A percentile compares a stretch with the other conserved stretches of the same genome.
Conservation (phyloP, 2,888 invertebrate genomes). For the Melanotus villosus region DNA sequence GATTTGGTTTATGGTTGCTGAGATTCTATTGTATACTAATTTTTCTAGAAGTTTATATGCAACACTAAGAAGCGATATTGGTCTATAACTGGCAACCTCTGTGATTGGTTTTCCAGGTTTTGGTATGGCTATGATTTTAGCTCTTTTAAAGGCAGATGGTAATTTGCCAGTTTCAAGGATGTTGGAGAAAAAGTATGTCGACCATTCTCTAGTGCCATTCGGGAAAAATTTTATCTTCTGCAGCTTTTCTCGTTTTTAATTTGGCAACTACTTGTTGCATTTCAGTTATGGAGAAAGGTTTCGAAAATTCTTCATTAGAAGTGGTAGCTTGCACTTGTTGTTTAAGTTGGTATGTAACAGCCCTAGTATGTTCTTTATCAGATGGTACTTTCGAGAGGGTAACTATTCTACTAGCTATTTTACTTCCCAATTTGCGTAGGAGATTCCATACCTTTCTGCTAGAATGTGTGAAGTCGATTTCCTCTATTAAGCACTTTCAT, state of each 20-base stretch:
- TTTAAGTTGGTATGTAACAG: no score
- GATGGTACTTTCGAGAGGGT: no score
- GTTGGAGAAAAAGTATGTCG: neutral
- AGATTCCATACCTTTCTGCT: no score
- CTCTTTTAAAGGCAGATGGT: neutral
- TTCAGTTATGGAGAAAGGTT: neutral
- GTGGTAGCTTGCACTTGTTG: neutral
- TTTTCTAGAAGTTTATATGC: constrained; percentile 17
- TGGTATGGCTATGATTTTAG: constrained; percentile 30
- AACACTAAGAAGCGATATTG: neutral
- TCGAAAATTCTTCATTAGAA: neutral
- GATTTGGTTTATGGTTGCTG: constrained; percentile 13
- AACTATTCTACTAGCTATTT: no score
- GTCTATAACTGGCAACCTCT: neutral
- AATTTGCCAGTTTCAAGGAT: neutral
- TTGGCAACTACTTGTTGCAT: neutral
- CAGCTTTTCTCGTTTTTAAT: neutral
- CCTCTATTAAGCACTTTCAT: neutral
- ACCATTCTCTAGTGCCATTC: neutral
- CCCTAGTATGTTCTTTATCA: no score
- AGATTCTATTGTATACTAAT: constrained; percentile 43
- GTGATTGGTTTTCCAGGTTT: constrained; percentile 32
- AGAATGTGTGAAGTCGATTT: neutral
- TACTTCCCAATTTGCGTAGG: no score
- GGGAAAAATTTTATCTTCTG: neutral